Percentiles rank a stretch among this genome's conserved stretches.
phyloP scores from a whole-genome alignment of 1,140 invertebrate genomes.

The Drosophila carrolli region DNA sequence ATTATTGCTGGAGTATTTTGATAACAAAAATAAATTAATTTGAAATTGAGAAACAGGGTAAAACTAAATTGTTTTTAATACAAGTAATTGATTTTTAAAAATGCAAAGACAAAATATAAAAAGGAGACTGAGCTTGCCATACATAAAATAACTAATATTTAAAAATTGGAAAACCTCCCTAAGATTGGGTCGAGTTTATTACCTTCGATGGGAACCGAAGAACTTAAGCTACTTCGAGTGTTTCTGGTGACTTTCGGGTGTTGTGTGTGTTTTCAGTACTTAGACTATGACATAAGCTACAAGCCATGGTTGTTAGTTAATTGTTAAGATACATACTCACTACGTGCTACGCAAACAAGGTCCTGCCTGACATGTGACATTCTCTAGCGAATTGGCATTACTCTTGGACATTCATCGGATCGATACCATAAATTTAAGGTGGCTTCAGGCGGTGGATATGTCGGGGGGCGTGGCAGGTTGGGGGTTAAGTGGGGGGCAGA shows the following conservation, averaged over 20 bases:
- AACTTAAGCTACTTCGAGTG: slow-evolving; percentile 22
- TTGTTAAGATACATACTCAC: slow-evolving; percentile 71
- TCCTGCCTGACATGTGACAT: slow-evolving; percentile 70
- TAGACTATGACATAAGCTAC: slow-evolving; percentile 57
- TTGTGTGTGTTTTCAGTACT: slow-evolving; percentile 41
- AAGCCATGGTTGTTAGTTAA: slow-evolving; percentile 63
- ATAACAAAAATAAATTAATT: neutral
- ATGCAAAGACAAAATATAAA: no score
- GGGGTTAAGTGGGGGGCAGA: slow-evolving; percentile 28
- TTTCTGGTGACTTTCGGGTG: slow-evolving; percentile 18
- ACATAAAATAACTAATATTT: no score
- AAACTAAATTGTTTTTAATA: no score
- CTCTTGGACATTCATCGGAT: slow-evolving; percentile 60
- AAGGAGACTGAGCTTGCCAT: no score
- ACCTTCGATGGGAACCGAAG: slow-evolving; percentile 58
- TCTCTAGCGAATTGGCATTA: slow-evolving; percentile 55
- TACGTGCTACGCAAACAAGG: slow-evolving; percentile 74
- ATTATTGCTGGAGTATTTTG: neutral
- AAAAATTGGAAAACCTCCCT: slow-evolving; percentile 3
- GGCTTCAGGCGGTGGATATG: slow-evolving; percentile 69
- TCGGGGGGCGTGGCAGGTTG: slow-evolving; percentile 41
- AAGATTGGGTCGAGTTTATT: slow-evolving; percentile 20
- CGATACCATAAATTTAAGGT: slow-evolving; percentile 44
- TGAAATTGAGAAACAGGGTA: no score
- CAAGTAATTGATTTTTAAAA: no score